Conservation (phyloP, 2,888 invertebrate species). For the Dryococelus australis region DNA sequence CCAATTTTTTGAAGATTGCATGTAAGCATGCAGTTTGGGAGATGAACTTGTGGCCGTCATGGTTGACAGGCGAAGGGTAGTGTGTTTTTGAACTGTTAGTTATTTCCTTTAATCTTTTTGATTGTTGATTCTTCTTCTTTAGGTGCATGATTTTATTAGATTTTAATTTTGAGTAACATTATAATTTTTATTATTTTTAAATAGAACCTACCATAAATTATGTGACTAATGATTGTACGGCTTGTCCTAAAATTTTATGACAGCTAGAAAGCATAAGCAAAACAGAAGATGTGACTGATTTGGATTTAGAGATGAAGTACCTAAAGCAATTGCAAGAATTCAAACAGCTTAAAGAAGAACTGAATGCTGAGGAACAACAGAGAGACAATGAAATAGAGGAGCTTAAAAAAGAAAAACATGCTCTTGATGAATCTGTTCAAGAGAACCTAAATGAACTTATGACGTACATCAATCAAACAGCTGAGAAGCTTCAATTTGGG, state of each 20-base stretch:
- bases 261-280: slow-evolving; percentile 55
- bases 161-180: no score
- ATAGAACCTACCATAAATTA: no score
- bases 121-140: no score
- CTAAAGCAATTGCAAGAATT: slow-evolving; percentile 52
- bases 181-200: no score
- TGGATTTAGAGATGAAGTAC: slow-evolving; percentile 52
- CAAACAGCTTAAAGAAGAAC: slow-evolving; percentile 47
- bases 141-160: no score
- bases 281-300: slow-evolving; percentile 50
- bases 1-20: no score
- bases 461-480: not conserved
- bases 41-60: no score
- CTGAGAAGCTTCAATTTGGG: not conserved
- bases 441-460: slow-evolving; percentile 39
- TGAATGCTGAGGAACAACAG: slow-evolving; percentile 46
- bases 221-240: no score
- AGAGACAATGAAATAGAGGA: slow-evolving; percentile 18
- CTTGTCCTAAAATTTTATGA: slow-evolving; percentile 20
- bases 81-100: no score
- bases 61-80: no score
- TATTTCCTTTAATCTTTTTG: no score
- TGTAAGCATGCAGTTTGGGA: no score
- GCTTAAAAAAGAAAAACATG: not conserved
- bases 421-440: slow-evolving; percentile 42